Evolutionary conservation across 2,113 vertebrate genomes (phyloP), one percentile per base, ranked within the genome.

Genomic region (Cyphomyrus discorhynchus): DNA sequence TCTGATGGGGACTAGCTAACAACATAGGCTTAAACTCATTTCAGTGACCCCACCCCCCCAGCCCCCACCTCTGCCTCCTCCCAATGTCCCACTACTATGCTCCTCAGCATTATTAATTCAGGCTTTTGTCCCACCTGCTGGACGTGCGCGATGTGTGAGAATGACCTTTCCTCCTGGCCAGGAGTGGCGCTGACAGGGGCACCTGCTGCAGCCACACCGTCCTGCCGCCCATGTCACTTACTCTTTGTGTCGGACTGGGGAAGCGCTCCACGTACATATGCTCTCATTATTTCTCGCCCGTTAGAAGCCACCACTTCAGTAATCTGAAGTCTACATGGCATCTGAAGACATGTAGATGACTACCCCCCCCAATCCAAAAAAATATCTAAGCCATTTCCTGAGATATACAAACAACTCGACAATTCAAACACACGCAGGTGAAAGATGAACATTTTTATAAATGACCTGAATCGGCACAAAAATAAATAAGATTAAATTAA

Each of bases 61-160:
- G 2, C 45, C 21, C 6, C 82, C 21, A 1, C 46, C n/a, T n/a
- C n/a, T n/a, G n/a, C n/a, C n/a, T n/a, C n/a, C n/a, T n/a, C n/a
- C 31, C 47, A 17, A 24, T 11, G 70, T 52, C 46, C 50, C 50
- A 42, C 27, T 42, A 53, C 47, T 90, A 70, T 90, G 66, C 77
- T 86, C 84, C 90, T 91, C 91, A 88, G 91, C 90, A 90, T 92
- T 89, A 92, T 90, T 91, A 91, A 92, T 90, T 88, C 89, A 87
- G 62, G 90, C 89, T n/a, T 87, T 83, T 88, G 89, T 93, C 91
- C 90, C 90, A 90, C 92, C 90, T 91, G 90, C 90, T 91, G 90
- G 86, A 93, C 85, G 50, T 87, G 85, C 50, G 50, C 89, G 87
- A 89, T 39, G 90, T 92, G 91, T 90, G 88, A 93, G 91, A 90